Evolutionary conservation across 2,888 invertebrate genomes (phyloP), one percentile per base, ranked within the genome.

Genomic region (Diplazon laetatorius): DNA sequence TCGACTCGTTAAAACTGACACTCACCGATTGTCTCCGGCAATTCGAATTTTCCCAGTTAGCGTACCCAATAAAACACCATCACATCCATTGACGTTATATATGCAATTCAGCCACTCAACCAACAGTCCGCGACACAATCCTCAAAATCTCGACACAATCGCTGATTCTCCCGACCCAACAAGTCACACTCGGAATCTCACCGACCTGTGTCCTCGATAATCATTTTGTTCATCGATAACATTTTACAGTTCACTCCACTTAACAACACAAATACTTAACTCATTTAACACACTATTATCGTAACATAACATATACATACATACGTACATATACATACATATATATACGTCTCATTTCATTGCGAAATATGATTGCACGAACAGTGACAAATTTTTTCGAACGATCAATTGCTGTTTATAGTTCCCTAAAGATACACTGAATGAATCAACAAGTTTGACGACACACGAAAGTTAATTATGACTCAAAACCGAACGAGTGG

Each of bases 221-320:
- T 14, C 2, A 30, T 2, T 39, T 14, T 16, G 55, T 44, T 55
- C 39, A 16, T 68, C 44, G 30, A 30, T n/a, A 55, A 55, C 30
- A 68, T 30, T 30, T 14, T 5, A 25, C 10, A 59, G 59, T 68
- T 10, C 55, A 68, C 68, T 42, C 30, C 44, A 68, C 68, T 55
- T 39, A 22, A 68, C 55, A 22, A 44, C 12, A 55, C 52, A n/a
- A 48, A 8, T 39, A 65, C 14, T n/a, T n/a, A n/a, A n/a, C n/a
- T n/a, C n/a, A n/a, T n/a, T n/a, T n/a, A n/a, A n/a, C n/a, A n/a
- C n/a, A n/a, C n/a, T n/a, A n/a, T n/a, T n/a, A n/a, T n/a, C n/a
- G n/a, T n/a, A n/a, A n/a, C n/a, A n/a, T n/a, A n/a, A n/a, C n/a
- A n/a, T n/a, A n/a, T n/a, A n/a, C n/a, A n/a, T n/a, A n/a, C n/a